Base-by-base conservation (phyloP, 30 jellyfish, hydroid and myxozoan species). In the Phacellophora camtschatica region DNA sequence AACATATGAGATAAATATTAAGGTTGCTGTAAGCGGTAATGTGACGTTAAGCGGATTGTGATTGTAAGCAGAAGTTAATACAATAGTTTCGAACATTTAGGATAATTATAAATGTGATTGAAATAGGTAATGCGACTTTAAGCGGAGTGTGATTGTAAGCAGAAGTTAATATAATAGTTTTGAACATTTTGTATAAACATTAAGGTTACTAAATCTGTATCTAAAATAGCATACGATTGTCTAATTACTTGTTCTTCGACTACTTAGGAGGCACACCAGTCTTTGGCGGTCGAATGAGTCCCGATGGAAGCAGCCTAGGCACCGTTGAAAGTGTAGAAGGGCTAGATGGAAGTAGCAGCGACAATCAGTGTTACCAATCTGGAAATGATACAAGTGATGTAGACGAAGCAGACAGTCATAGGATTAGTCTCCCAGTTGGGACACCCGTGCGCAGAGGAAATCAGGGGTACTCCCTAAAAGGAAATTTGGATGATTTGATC, bases 261-360 rank as follows among this genome's bases (percentile, higher is more conserved):
- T 15, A 34, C n/a, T 4, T 84, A 90, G 98, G 95, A 28, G 97
- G 96, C 10, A 54, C 99, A 5, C 72, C 95, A 19, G 90, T 74
- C 1, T 93, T 75, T 46, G 99, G 95, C 33, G 99, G 99, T 22
- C 93, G 99, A 22, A 94, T 94, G 97, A 94, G 99, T 48, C 99
- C 99, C 29, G 99, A 88, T 72, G 99, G 97, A 20, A 84, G 97
- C 59, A 94, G 99, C 82, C 92, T 94, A 28, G 99, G 99, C 24
- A 88, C 97, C 0, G 97, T 79, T 23, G 99, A 88, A 45, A 94
- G 99, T 72, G 88, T 85, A 1, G 99, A 94, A 53, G 99, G 97
- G 2, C 94, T 81, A 16, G 95, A 70, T 3, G 97, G 77, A 28
- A 87, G 96, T 80, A 78, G 94, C 87, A 95, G 96, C 62, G 87